Conservation (phyloP, 2,888 invertebrate species). For the Drosophila multiciliata region DNA sequence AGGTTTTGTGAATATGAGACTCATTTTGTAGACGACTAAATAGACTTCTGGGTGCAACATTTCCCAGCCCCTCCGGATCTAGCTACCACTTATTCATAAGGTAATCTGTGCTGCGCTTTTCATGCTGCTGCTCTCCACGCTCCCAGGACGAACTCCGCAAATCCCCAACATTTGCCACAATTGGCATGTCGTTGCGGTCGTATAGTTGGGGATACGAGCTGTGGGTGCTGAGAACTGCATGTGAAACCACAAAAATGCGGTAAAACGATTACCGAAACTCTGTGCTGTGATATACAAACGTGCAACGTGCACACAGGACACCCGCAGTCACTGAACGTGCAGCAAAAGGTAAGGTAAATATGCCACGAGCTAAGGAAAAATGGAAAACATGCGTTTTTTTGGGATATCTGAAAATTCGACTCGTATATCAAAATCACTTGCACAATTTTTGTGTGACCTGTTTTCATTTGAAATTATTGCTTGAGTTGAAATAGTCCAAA, state of each 20-base stretch:
- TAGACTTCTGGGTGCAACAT: constrained; percentile 12
- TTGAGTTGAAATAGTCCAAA: neutral
- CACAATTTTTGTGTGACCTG: neutral
- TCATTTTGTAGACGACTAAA: constrained; percentile 29
- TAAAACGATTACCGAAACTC: constrained; percentile 68
- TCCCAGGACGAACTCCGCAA: constrained; percentile 17
- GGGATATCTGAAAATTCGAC: neutral
- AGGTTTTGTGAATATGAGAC: constrained; percentile 4
- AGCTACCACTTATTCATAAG: constrained; percentile 12
- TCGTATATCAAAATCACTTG: neutral
- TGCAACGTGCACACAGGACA: neutral
- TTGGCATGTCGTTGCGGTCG: constrained; percentile 71
- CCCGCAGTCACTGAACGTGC: constrained; percentile 12
- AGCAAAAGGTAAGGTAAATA: constrained; percentile 28
- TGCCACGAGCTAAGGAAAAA: neutral
- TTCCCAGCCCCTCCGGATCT: neutral
- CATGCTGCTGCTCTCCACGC: constrained; percentile 31
- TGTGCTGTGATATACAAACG: constrained; percentile 30
- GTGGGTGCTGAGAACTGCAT: constrained; percentile 54
- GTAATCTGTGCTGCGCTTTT: constrained; percentile 51
- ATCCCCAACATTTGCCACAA: constrained; percentile 68
- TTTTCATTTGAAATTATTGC: neutral
- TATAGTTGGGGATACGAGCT: constrained; percentile 28
- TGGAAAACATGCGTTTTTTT: neutral
- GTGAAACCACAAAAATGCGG: constrained; percentile 69